Conservation (phyloP, 2,797 vertebrate species). For the Pteronotus mesoamericanus region DNA sequence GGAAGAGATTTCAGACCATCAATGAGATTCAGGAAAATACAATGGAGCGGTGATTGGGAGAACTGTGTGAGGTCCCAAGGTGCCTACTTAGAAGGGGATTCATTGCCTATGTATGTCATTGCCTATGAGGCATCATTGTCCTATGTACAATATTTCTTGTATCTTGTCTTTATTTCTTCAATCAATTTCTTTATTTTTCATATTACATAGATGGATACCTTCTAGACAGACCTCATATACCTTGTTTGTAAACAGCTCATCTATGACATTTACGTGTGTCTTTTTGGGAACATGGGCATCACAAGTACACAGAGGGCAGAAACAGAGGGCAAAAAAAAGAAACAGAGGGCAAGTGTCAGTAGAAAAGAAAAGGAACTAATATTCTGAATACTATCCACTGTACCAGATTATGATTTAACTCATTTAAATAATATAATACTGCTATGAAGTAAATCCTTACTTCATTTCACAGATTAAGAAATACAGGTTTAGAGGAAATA, state of each 20-base stretch:
- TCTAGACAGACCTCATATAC: background rate
- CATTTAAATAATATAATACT: background rate
- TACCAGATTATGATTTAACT: background rate
- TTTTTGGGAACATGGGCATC: background rate
- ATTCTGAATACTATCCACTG: background rate
- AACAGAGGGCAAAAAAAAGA: background rate
- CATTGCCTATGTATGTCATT: no score
- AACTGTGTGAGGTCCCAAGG: no score
- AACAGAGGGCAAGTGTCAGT: background rate
- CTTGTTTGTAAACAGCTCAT: background rate
- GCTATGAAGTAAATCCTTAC: background rate
- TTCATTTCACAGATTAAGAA: background rate
- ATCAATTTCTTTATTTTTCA: no score
- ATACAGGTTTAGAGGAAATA: background rate
- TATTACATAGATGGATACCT: no score
- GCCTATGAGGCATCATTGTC: no score
- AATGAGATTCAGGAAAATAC: no score
- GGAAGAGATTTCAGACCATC: no score
- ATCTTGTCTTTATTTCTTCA: no score
- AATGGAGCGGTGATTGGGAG: no score
- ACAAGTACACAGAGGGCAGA: background rate
- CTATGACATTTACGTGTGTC: background rate
- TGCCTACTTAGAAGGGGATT: no score
- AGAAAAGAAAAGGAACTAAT: background rate
- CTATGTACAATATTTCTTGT: no score